Conservation (phyloP, 23 tunicate species). For the Trididemnum nubilum region DNA sequence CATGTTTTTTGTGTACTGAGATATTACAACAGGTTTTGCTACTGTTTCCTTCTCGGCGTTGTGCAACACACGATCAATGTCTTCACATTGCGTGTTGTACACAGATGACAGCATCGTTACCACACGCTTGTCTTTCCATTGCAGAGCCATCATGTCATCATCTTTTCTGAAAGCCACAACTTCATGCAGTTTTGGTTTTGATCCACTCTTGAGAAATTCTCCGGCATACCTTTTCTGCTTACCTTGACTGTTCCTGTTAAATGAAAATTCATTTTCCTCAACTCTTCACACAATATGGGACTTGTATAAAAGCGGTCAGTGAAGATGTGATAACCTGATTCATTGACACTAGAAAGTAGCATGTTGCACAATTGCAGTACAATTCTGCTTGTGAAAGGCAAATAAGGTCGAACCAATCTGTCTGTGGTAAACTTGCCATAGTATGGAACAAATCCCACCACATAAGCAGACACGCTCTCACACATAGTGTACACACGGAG, state of each 20-base stretch:
- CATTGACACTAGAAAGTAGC: constrained; percentile 17
- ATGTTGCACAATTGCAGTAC: constrained; percentile 8
- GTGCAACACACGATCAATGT: too few species aligned
- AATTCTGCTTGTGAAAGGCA: constrained; percentile 30
- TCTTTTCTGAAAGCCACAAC: constrained; percentile 23
- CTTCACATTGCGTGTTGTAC: too few species aligned
- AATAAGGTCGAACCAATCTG: constrained; percentile 21
- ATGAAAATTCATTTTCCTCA: too few species aligned
- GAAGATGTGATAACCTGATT: constrained; percentile 17
- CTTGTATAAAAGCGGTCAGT: constrained; percentile 34
- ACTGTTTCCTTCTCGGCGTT: background rate
- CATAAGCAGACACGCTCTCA: constrained; percentile 30
- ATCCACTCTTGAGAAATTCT: constrained; percentile 1
- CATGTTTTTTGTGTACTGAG: too few species aligned
- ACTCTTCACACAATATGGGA: constrained; percentile 32
- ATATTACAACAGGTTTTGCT: constrained; percentile 24
- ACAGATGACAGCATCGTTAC: constrained; percentile 31
- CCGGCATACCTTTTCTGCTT: constrained; percentile 22
- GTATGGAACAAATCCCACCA: constrained; percentile 25
- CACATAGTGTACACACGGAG: constrained; percentile 24
- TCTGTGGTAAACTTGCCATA: constrained; percentile 22
- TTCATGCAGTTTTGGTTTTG: constrained; percentile 27
- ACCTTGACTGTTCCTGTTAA: too few species aligned
- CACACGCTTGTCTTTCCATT: constrained; percentile 31
- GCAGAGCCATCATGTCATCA: constrained; percentile 23